These are phyloP conservation scores for Germaria angustata DNA, from an alignment of 2,888 invertebrate species.

Conservation along the genomic window DNA sequence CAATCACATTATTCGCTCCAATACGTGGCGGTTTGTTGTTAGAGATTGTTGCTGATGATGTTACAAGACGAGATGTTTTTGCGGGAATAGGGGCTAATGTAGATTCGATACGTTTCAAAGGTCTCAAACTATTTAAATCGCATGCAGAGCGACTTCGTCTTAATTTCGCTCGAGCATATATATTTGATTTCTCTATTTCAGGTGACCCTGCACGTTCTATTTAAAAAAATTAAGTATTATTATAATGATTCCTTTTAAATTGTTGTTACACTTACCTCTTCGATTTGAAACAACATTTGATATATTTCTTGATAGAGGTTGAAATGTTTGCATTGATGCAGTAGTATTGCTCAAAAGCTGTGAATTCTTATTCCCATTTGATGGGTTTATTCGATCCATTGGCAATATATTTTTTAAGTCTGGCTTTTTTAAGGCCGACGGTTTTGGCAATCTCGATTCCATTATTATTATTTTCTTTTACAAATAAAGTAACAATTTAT, in stretches of 20 bases:
- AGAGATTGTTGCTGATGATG: neutral
- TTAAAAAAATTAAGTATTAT: neutral
- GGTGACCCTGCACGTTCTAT: slow-evolving; percentile 75
- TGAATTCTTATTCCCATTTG: slow-evolving; percentile 55
- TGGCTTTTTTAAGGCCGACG: slow-evolving; percentile 74
- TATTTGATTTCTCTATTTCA: slow-evolving; percentile 65
- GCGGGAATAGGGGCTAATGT: slow-evolving; percentile 74
- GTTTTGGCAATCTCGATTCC: slow-evolving; percentile 82
- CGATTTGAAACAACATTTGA: slow-evolving; percentile 63
- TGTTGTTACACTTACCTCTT: slow-evolving; percentile 69
- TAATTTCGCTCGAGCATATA: slow-evolving; percentile 69
- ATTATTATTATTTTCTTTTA: slow-evolving; percentile 70
- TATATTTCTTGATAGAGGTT: slow-evolving; percentile 70
- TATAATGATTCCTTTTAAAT: neutral
- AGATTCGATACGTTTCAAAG: slow-evolving; percentile 73
- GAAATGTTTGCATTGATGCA: slow-evolving; percentile 41
- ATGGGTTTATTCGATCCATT: slow-evolving; percentile 75
- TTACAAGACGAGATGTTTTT: slow-evolving; percentile 72
- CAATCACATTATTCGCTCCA: slow-evolving; percentile 34
- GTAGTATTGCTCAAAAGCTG: slow-evolving; percentile 25
- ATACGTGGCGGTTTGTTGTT: slow-evolving; percentile 59
- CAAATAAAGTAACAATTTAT: neutral
- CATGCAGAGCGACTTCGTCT: slow-evolving; percentile 76
- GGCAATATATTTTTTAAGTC: slow-evolving; percentile 74
- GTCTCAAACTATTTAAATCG: slow-evolving; percentile 72